Evolutionary conservation across 2,888 invertebrate genomes (phyloP), one percentile per base, ranked within the genome.

Genomic region (Rhamnusium bicolor): DNA sequence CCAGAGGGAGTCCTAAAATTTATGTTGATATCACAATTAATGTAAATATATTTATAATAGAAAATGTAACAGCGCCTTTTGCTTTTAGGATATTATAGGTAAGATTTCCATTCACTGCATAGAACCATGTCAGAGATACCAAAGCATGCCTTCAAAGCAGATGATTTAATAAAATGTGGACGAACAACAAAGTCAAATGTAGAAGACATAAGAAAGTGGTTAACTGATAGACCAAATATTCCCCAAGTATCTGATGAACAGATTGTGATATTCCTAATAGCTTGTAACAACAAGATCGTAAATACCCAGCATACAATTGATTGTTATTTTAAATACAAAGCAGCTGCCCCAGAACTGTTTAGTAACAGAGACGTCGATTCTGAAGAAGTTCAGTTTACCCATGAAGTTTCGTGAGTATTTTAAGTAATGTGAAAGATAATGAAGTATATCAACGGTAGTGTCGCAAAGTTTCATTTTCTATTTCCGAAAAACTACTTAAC

Each of bases 341-440:
- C 90, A 72, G 90, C 89, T 77, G 89, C 90, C 0, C 92, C 93
- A 0, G 92, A 93, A 82, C 89, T 93, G 75, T 94, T 94, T 81
- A 89, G 88, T 65, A 89, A 91, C 71, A 89, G 93, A 69, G 87
- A 91, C 81, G 79, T 90, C 0, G 83, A 83, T 1, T 75, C 79
- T 1, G 86, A 87, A 1, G 87, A 87, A 69, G 75, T 90, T 14
- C 85, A 88, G 69, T 85, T 86, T 74, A 87, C 90, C 3, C 80
- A 90, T 51, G 89, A 91, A 74, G 90, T 90, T 40, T 79, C 91
- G 92, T 92, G 87, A 92, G 92, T 90, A 81, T 7, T 40, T n/a
- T n/a, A n/a, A n/a, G n/a, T n/a, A n/a, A n/a, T n/a, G n/a, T n/a
- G n/a, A n/a, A n/a, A n/a, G n/a, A n/a, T n/a, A n/a, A n/a, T n/a